Percentiles rank a stretch among this genome's conserved stretches.
Conservation (phyloP, 2,797 vertebrate species). For the Amblyraja radiata region DNA sequence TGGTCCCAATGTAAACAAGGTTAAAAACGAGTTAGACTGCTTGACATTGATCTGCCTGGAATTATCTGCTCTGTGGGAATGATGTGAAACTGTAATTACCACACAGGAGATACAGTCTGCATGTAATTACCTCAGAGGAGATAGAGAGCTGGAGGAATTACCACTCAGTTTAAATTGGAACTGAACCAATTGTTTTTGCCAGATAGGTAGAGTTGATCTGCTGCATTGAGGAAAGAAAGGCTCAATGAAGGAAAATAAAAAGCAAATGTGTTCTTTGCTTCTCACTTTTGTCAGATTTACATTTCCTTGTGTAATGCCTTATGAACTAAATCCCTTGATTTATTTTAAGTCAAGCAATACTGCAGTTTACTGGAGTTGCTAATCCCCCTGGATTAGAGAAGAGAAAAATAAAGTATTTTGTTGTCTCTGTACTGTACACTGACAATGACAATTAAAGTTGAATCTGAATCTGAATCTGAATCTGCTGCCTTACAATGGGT, state of each 20-base stretch:
- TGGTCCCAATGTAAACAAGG: neutral
- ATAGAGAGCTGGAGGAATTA: conserved; percentile 3
- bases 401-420: too few relatives aligned
- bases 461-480: too few relatives aligned
- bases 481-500: too few relatives aligned
- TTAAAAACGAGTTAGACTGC: neutral
- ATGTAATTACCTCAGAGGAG: conserved; percentile 28
- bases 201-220: neutral
- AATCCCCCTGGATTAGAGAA: too few relatives aligned
- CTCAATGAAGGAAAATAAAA: neutral
- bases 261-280: neutral
- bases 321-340: neutral
- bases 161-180: conserved; percentile 9
- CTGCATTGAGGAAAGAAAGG: neutral
- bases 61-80: conserved; percentile 29
- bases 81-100: conserved; percentile 24
- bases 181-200: neutral
- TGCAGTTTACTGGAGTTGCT: too few relatives aligned
- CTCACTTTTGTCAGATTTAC: neutral
- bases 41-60: conserved; percentile 14
- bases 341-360: neutral
- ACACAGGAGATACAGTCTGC: conserved; percentile 28
- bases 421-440: too few relatives aligned
- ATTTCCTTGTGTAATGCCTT: neutral
- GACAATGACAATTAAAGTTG: too few relatives aligned